phyloP scores from a whole-genome alignment of 2,113 vertebrate genomes.

The Chaetorhynchus papuensis region DNA sequence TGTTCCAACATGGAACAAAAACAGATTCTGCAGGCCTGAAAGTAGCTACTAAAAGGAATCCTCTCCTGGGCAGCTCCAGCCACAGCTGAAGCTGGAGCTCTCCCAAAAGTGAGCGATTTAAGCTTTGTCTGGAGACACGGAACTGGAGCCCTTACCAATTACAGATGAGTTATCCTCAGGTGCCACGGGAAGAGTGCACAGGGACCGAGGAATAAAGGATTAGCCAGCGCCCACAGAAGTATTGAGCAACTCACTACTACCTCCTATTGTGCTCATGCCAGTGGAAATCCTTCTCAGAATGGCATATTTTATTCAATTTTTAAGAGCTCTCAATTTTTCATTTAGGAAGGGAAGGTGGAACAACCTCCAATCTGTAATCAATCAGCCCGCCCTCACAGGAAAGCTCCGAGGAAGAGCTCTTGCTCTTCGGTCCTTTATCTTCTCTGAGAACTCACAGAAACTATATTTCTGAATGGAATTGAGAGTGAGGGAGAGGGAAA shows the following conservation, averaged over 20 bases:
- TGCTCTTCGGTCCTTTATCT: conserved; percentile 49
- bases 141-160: conserved; percentile 11
- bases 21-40: background rate
- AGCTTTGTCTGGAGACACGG: conserved; percentile 45
- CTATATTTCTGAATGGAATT: conserved; percentile 32
- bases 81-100: background rate
- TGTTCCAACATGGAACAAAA: background rate
- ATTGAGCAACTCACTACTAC: conserved; percentile 40
- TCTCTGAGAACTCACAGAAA: conserved; percentile 43
- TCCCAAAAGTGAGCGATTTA: background rate
- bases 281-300: conserved; percentile 54
- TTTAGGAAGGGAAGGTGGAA: conserved; percentile 65
- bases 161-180: conserved; percentile 50
- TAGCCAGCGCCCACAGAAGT: conserved; percentile 29
- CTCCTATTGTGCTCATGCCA: conserved; percentile 49
- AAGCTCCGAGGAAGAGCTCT: conserved; percentile 39
- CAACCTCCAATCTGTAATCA: conserved; percentile 58
- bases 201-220: conserved; percentile 18
- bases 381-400: conserved; percentile 54
- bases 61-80: conserved; percentile 4
- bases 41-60: background rate
- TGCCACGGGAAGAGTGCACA: background rate
- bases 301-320: conserved; percentile 73
- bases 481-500: background rate
- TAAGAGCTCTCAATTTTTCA: conserved; percentile 77